phyloP scores from a whole-genome alignment of 2,888 invertebrate genomes.

The Phortica okadai region DNA sequence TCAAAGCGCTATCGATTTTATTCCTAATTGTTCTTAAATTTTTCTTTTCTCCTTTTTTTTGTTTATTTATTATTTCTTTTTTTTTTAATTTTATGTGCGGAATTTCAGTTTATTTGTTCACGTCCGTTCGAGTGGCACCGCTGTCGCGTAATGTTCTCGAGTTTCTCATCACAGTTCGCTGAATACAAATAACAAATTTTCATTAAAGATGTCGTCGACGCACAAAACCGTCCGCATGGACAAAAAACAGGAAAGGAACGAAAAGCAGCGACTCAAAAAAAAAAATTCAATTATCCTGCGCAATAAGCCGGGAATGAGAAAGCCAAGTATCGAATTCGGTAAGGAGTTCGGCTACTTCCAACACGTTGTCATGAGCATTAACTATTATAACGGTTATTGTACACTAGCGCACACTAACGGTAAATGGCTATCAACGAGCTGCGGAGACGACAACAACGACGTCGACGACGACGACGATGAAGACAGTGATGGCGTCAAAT shows the following conservation, averaged over 20 bases:
- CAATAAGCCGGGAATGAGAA: slow-evolving; percentile 39
- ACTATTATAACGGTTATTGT: neutral
- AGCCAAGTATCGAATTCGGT: neutral
- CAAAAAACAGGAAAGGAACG: slow-evolving; percentile 7
- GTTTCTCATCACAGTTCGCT: slow-evolving; percentile 55
- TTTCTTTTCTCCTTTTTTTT: slow-evolving; percentile 21
- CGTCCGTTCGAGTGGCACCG: neutral
- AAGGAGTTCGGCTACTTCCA: neutral
- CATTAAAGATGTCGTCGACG: slow-evolving; percentile 48
- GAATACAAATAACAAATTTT: slow-evolving; percentile 56
- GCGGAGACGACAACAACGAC: slow-evolving; percentile 4
- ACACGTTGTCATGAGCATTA: neutral
- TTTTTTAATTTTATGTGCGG: neutral
- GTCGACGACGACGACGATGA: neutral
- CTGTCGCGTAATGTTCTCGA: neutral
- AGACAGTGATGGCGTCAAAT: neutral
- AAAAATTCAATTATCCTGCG: slow-evolving; percentile 58
- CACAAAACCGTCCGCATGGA: slow-evolving; percentile 40
- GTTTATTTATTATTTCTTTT: slow-evolving; percentile 25
- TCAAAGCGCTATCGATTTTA: neutral
- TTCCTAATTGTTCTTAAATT: neutral
- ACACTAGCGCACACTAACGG: slow-evolving; percentile 27
- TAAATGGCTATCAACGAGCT: neutral
- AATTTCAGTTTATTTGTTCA: slow-evolving; percentile 3
- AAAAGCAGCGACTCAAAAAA: slow-evolving; percentile 20